Evolutionary conservation across 2,113 vertebrate genomes (phyloP).

Genomic region (Rhinoderma darwinii): DNA sequence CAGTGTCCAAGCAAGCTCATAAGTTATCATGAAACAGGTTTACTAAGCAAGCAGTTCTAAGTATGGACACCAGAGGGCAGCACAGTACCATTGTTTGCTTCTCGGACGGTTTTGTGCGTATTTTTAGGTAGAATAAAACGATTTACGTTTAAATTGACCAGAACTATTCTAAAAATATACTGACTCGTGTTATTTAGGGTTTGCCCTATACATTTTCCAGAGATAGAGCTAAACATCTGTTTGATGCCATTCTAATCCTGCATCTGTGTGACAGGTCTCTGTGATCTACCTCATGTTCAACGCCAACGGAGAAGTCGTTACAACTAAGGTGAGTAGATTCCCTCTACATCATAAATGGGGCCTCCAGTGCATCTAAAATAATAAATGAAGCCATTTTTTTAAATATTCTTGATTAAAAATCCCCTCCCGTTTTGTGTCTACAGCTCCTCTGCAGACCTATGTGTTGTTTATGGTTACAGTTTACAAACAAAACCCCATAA

Average conservation of each 20-base stretch:
- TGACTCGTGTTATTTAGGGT: not conserved
- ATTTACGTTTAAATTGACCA: too few species aligned
- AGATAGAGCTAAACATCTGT: not conserved
- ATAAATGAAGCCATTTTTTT: too few species aligned
- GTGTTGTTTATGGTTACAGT: too few species aligned
- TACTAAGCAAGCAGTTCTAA: not conserved
- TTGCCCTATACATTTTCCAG: not conserved
- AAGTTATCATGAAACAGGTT: not conserved
- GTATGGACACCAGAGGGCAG: constrained; percentile 4
- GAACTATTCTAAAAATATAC: not conserved
- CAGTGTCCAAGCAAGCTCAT: too few species aligned
- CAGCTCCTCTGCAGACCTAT: too few species aligned
- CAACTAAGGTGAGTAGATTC: constrained; percentile 36
- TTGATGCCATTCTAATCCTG: too few species aligned
- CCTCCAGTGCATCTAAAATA: too few species aligned
- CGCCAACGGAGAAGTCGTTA: constrained; percentile 46
- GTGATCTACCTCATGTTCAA: constrained; percentile 48
- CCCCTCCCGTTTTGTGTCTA: too few species aligned
- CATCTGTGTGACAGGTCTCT: constrained; percentile 29
- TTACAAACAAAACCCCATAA: too few species aligned
- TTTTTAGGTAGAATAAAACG: not conserved
- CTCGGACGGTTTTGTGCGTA: too few species aligned
- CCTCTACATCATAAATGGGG: too few species aligned
- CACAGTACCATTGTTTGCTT: not conserved
- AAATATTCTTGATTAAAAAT: too few species aligned